Base-by-base conservation (phyloP, 2,797 vertebrate genomes). In the Sparus aurata region DNA sequence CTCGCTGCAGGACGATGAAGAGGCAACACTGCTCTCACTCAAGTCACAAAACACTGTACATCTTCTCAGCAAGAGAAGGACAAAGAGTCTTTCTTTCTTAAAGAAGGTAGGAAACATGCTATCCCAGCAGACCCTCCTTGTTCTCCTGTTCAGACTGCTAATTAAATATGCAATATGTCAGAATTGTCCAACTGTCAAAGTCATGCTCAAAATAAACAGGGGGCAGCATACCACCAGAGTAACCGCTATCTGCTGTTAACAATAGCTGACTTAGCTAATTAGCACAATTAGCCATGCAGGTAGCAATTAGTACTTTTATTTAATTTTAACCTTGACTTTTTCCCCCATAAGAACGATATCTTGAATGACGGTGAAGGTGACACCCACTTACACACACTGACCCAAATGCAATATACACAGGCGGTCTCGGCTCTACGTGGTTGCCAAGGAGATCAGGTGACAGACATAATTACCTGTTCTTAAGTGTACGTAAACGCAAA, bases 361-460 rank as follows among this genome's bases (percentile, higher is more conserved):
- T 74, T 84, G 79, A 82, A 52, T 73, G 73, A 84, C 82, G 79
- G 54, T 7, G 23, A 79, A 25, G 54, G 63, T 83, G n/a, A 20
- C 23, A 46, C 47, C 27, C 52, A 16, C 27, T 12, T 12, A 43
- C 58, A 52, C 61, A 63, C 23, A 47, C 41, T 30, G 22, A 58
- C 9, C 15, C 10, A 61, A 65, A 66, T 46, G 18, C 34, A 25
- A 27, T 27, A 23, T 15, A 41, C 58, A 63, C 17, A 50, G 18
- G 41, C 9, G 20, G 43, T 68, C 23, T 70, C 13, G 1, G 55
- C 22, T 43, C n/a, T 46, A 13, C 17, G 22, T 25, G 30, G 62
- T 68, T 53, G 64, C 69, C 77, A 76, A 65, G 54, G 57, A 58
- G 59, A 73, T 73, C 20, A 55, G n/a, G 67, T 55, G 41, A 65